A percentile compares a stretch with the other conserved stretches of the same genome.
phyloP scores from a whole-genome alignment of 2,113 vertebrate genomes.

The Toxostoma redivivum region DNA sequence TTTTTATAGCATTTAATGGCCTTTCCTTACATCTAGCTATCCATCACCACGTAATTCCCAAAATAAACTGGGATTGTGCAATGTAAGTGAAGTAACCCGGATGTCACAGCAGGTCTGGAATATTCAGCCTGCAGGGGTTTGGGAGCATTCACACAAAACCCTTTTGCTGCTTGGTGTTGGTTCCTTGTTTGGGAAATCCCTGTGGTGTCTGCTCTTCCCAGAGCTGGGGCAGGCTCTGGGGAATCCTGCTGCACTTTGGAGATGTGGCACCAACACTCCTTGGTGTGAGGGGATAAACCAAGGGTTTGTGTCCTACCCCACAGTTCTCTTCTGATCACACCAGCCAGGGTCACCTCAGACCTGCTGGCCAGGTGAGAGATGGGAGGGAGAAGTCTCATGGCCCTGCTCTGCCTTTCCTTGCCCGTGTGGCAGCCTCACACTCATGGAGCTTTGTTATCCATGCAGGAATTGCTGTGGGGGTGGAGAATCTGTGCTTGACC shows the following conservation, averaged over 20 bases:
- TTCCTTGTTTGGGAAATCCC: background rate
- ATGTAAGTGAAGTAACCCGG: background rate
- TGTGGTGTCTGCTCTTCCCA: rapidly evolving
- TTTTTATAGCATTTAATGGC: conserved; percentile 44
- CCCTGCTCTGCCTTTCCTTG: background rate
- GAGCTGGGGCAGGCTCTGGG: background rate
- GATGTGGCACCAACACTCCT: rapidly evolving
- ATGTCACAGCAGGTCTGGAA: background rate
- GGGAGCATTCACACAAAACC: background rate
- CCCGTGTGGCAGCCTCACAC: rapidly evolving
- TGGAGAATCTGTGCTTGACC: background rate
- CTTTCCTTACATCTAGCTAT: conserved; percentile 38
- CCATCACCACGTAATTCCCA: conserved; percentile 21
- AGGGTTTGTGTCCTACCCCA: background rate
- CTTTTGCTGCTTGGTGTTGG: rapidly evolving
- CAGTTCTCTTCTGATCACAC: background rate
- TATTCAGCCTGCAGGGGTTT: background rate
- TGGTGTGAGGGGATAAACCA: background rate
- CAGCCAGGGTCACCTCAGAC: background rate
- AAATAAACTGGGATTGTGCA: conserved; percentile 9
- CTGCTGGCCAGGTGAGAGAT: background rate
- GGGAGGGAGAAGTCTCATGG: rapidly evolving
- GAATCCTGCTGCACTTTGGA: background rate
- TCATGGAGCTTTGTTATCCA: rapidly evolving
- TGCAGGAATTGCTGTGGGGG: rapidly evolving